These are phyloP conservation scores for Phoeniculus purpureus DNA, from an alignment of 2,797 vertebrate species.

Conservation along the genomic window DNA sequence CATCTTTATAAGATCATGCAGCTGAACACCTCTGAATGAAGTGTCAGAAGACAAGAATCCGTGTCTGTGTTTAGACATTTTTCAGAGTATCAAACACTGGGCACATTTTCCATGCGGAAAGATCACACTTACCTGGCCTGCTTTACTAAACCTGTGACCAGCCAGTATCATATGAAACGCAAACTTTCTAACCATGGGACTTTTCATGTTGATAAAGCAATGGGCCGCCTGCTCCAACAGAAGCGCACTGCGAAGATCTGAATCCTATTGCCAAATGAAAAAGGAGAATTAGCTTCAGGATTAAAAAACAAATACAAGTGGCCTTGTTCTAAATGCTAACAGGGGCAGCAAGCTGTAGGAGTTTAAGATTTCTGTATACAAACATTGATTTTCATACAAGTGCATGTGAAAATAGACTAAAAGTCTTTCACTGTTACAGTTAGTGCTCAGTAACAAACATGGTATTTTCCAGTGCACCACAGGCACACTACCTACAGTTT, in stretches of 20 bases:
- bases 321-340: not conserved
- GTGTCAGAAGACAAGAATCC: not conserved
- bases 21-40: not conserved
- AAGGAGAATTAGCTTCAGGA: conserved; percentile 2
- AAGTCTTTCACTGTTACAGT: not conserved
- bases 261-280: conserved; percentile 83
- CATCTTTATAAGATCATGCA: not conserved
- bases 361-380: not conserved
- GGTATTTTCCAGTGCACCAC: not conserved
- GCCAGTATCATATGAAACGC: conserved; percentile 99
- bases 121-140: conserved; percentile 87
- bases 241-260: conserved; percentile 94
- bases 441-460: not conserved
- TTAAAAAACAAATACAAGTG: not conserved
- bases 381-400: not conserved
- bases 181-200: conserved; percentile 97
- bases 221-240: conserved; percentile 96
- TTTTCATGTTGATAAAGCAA: conserved; percentile 98
- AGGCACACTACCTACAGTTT: not conserved
- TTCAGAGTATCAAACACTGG: not conserved
- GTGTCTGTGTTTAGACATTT: not conserved
- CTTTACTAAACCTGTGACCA: conserved; percentile 97
- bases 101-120: not conserved
- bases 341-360: not conserved
- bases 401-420: not conserved